Evolutionary conservation across 2,797 vertebrate species (phyloP).

Genomic region (Carduelis carduelis): DNA sequence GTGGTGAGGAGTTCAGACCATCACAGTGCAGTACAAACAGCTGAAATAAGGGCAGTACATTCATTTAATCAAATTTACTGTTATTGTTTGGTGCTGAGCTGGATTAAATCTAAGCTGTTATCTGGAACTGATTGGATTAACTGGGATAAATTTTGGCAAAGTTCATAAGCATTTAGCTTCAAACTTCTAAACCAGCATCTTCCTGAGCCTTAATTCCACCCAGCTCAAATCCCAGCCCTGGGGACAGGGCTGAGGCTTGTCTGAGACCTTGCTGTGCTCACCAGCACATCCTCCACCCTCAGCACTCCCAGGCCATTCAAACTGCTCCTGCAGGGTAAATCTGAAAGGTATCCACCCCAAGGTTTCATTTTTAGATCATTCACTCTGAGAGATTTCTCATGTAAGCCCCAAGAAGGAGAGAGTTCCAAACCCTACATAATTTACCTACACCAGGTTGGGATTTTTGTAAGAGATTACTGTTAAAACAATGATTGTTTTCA

Average conservation of each 20-base stretch:
- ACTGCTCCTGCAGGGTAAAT: neutral
- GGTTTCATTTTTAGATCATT: neutral
- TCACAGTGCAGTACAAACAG: neutral
- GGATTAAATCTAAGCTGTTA: conserved; percentile 34
- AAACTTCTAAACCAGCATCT: neutral
- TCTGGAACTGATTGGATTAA: conserved; percentile 30
- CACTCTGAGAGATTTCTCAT: neutral
- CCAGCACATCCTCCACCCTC: neutral
- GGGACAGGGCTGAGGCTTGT: rapidly evolving
- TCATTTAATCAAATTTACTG: neutral
- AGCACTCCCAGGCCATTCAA: neutral
- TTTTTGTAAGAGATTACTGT: neutral
- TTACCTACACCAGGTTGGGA: neutral
- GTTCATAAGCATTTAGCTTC: neutral
- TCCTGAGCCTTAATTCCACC: neutral
- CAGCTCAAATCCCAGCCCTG: rapidly evolving
- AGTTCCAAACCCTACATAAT: neutral
- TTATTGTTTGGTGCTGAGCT: neutral
- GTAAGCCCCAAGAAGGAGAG: neutral
- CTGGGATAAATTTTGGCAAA: neutral
- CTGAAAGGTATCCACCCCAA: rapidly evolving
- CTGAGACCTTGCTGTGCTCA: rapidly evolving
- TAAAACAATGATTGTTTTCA: neutral
- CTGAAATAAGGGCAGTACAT: neutral
- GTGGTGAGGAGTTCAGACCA: neutral